Conservation (phyloP, 2,113 vertebrate species). For the Poeciliopsis occidentalis region DNA sequence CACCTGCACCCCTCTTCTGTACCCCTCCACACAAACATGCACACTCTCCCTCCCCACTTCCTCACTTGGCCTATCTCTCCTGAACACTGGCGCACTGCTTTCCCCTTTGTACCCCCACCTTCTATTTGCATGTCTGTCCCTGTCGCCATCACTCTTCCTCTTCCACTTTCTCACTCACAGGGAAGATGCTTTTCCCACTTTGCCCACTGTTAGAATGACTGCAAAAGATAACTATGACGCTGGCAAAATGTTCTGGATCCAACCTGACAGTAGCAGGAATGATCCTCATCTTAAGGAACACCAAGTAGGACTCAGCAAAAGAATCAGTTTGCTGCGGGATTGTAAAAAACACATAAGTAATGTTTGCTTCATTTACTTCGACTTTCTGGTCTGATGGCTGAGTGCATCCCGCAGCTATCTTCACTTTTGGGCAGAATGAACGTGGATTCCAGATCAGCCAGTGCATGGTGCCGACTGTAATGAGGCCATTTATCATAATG, state of each 20-base stretch:
- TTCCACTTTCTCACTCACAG: constrained; percentile 49
- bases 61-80: constrained; percentile 72
- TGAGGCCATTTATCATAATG: constrained; percentile 79
- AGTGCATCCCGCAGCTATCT: constrained; percentile 39
- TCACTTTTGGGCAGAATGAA: constrained; percentile 31
- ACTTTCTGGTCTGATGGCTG: constrained; percentile 25
- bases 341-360: constrained; percentile 8
- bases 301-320: constrained; percentile 38
- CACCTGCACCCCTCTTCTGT: constrained; percentile 80
- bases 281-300: constrained; percentile 45
- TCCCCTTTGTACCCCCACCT: constrained; percentile 40
- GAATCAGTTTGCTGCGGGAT: constrained; percentile 28
- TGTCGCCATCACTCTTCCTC: constrained; percentile 56
- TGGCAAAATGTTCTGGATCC: constrained; percentile 60
- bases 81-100: constrained; percentile 55
- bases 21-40: constrained; percentile 62
- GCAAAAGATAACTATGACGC: constrained; percentile 63
- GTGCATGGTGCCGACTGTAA: constrained; percentile 71
- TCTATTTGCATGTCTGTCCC: constrained; percentile 50
- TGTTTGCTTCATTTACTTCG: constrained; percentile 40
- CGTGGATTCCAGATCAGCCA: constrained; percentile 66
- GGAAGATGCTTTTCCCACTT: constrained; percentile 52
- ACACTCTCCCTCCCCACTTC: constrained; percentile 54
- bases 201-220: constrained; percentile 64
- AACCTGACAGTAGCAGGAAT: constrained; percentile 44